Evolutionary conservation across 2,797 vertebrate genomes (phyloP).

Genomic region (Sebastes kiyomatsui): DNA sequence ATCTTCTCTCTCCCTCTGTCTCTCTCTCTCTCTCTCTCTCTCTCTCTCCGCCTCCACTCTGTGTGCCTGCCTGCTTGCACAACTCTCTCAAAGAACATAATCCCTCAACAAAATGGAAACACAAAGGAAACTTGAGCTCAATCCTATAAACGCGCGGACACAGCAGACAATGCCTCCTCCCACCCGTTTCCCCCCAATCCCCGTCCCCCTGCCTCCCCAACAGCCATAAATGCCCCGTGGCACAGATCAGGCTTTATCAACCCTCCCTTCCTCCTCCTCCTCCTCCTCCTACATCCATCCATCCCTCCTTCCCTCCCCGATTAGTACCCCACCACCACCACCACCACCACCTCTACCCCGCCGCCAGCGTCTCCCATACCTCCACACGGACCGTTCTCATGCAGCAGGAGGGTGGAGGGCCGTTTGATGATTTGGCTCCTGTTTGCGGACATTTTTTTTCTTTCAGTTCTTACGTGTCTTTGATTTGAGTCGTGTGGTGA

Average conservation of each 20-base stretch:
- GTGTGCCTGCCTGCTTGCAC: conserved; percentile 80
- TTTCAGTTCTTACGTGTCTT: neutral
- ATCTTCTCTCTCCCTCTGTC: conserved; percentile 35
- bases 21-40: conserved; percentile 26
- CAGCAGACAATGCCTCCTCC: conserved; percentile 82
- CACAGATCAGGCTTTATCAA: conserved; percentile 83
- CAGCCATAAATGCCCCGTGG: conserved; percentile 82
- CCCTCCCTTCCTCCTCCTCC: conserved; percentile 35
- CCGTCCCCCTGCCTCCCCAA: conserved; percentile 71
- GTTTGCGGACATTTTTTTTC: neutral
- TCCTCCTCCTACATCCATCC: conserved; percentile 49
- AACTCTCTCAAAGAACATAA: conserved; percentile 88
- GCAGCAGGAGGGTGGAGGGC: conserved; percentile 12
- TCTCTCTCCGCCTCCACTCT: conserved; percentile 78
- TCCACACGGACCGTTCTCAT: conserved; percentile 36
- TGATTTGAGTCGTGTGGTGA: conserved; percentile 1
- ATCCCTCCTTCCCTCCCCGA: conserved; percentile 49
- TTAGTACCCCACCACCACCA: conserved; percentile 37
- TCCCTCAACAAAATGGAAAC: conserved; percentile 86
- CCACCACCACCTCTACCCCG: conserved; percentile 33
- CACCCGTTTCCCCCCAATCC: conserved; percentile 65
- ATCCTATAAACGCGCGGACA: conserved; percentile 85
- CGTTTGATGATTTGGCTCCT: conserved; percentile 24
- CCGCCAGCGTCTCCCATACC: conserved; percentile 57
- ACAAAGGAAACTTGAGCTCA: conserved; percentile 89